Conservation (phyloP, 2,797 vertebrate species). For the Merluccius polli region DNA sequence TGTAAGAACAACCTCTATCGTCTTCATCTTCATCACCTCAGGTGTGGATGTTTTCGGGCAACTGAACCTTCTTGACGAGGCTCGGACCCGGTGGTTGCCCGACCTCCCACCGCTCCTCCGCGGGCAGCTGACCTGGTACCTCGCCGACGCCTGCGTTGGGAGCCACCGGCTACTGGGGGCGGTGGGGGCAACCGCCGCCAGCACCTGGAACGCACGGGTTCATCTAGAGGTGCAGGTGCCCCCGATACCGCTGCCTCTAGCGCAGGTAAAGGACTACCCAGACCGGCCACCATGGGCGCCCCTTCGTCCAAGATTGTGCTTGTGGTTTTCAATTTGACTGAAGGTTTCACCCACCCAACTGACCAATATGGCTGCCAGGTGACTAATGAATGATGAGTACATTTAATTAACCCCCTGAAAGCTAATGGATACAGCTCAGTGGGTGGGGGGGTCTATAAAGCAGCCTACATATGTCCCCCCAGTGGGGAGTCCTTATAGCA, state of each 20-base stretch:
- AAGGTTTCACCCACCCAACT: not conserved
- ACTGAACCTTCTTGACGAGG: conserved; percentile 19
- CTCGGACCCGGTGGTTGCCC: conserved; percentile 26
- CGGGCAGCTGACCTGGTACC: conserved; percentile 28
- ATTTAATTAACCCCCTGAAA: not conserved
- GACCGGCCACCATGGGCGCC: not conserved
- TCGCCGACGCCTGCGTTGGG: conserved; percentile 28
- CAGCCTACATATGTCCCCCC: not conserved
- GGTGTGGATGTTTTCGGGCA: conserved; percentile 14
- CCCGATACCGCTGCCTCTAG: conserved; percentile 36
- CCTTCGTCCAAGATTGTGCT: not conserved
- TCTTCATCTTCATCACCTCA: conserved; percentile 27
- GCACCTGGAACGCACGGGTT: not conserved
- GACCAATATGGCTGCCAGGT: not conserved
- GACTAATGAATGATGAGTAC: not conserved
- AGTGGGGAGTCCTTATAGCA: not conserved
- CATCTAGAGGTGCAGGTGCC: conserved; percentile 53
- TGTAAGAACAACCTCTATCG: not conserved
- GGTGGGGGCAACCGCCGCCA: conserved; percentile 5
- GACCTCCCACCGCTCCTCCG: conserved; percentile 32
- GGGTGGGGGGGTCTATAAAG: not conserved
- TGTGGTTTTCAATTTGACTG: not conserved
- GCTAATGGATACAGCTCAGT: not conserved
- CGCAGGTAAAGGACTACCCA: conserved; percentile 36
- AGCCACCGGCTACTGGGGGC: conserved; percentile 43